These are phyloP conservation scores for Apodemus speciosus DNA, from an alignment of 2,113 vertebrate genomes.

Conservation along the genomic window DNA sequence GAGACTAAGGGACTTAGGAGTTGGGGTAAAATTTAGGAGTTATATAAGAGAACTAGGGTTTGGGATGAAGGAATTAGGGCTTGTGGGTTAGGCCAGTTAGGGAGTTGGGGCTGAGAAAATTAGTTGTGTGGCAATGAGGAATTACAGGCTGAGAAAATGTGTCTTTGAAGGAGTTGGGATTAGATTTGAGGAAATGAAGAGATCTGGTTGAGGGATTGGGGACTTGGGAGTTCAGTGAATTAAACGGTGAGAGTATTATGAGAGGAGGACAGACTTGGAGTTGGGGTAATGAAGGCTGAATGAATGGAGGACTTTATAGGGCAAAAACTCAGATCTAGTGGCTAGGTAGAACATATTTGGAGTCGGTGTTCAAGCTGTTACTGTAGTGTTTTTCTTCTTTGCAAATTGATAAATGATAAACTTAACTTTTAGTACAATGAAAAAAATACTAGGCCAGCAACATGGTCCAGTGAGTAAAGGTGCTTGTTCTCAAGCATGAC, in stretches of 20 bases:
- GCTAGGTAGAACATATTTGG: neutral
- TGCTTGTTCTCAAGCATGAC: neutral
- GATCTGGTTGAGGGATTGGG: neutral
- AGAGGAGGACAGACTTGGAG: neutral
- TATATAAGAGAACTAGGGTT: neutral
- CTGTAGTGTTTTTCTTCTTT: neutral
- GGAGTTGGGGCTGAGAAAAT: neutral
- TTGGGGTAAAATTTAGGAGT: neutral
- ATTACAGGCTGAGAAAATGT: neutral
- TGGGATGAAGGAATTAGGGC: neutral
- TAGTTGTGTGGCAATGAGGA: neutral
- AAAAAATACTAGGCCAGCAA: neutral
- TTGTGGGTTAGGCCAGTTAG: neutral
- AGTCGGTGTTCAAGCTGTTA: neutral
- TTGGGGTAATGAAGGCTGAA: neutral
- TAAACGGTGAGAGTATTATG: neutral
- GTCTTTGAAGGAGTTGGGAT: neutral
- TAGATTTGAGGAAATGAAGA: neutral
- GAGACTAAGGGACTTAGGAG: neutral
- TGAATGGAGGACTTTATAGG: neutral
- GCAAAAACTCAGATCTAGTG: neutral
- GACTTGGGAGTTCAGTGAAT: neutral
- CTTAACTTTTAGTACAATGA: neutral
- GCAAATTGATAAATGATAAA: neutral
- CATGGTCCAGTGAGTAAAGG: neutral